Evolutionary conservation across 2,797 vertebrate genomes (phyloP).

Genomic region (Oryzias sinensis): DNA sequence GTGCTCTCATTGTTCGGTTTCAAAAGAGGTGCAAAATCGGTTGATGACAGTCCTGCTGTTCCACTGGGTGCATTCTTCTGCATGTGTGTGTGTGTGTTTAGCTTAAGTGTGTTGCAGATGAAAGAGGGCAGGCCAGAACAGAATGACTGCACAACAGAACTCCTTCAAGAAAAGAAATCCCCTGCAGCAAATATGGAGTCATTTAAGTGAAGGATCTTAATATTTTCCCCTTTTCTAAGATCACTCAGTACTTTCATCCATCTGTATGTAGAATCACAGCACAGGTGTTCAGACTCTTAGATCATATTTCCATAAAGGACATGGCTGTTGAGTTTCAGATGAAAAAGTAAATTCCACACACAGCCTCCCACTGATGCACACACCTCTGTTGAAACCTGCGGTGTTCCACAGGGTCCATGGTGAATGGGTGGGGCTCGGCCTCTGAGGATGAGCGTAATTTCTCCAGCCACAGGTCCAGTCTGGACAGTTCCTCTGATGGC

Average conservation of each 20-base stretch:
- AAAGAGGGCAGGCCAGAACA: conserved; percentile 56
- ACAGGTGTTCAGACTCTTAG: conserved; percentile 51
- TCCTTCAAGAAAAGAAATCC: conserved; percentile 42
- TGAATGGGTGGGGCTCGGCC: conserved; percentile 98
- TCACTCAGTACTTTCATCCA: conserved; percentile 36
- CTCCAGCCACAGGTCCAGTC: conserved; percentile 96
- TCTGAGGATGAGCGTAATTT: conserved; percentile 94
- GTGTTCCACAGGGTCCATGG: conserved; percentile 92
- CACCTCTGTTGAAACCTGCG: conserved; percentile 42
- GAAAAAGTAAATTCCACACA: not conserved
- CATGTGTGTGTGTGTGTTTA: conserved; percentile 6
- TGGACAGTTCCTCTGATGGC: conserved; percentile 94
- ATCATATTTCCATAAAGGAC: conserved; percentile 24
- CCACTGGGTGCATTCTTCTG: conserved; percentile 21
- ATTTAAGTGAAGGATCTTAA: conserved; percentile 39
- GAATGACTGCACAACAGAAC: conserved; percentile 39
- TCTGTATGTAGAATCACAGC: conserved; percentile 25
- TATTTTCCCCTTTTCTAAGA: conserved; percentile 33
- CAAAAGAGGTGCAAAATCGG: conserved; percentile 47
- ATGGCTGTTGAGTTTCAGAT: conserved; percentile 17
- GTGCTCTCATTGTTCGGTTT: conserved; percentile 62
- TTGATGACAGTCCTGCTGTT: conserved; percentile 46
- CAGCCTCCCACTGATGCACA: not conserved
- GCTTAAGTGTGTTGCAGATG: conserved; percentile 31
- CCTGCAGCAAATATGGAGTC: conserved; percentile 46